These are phyloP conservation scores for Nomada goodeniana DNA, from an alignment of 2,888 invertebrate genomes.

Conservation along the genomic window DNA sequence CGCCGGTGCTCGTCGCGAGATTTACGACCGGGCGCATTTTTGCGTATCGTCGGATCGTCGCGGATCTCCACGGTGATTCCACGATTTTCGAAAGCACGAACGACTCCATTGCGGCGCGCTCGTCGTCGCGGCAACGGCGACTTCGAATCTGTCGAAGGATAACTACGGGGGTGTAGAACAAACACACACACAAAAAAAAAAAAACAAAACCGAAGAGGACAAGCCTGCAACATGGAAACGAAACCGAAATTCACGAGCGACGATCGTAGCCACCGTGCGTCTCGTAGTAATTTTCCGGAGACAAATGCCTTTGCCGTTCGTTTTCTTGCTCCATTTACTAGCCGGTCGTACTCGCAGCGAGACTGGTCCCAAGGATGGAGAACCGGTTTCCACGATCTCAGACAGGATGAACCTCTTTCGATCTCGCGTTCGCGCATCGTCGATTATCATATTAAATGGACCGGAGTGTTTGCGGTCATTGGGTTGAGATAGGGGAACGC, in stretches of 20 bases:
- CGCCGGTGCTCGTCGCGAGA: background rate
- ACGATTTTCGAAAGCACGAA: background rate
- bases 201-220: background rate
- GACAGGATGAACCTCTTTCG: slow-evolving; percentile 55
- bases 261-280: slow-evolving; percentile 36
- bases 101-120: too few species aligned
- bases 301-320: slow-evolving; percentile 65
- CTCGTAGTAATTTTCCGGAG: slow-evolving; percentile 69
- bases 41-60: background rate
- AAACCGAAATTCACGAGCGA: slow-evolving; percentile 65
- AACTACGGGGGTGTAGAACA: too few species aligned
- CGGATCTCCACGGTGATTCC: background rate
- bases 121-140: too few species aligned
- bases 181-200: background rate
- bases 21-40: slow-evolving; percentile 14
- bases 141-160: too few species aligned
- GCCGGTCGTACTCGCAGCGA: background rate
- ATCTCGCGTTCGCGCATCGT: slow-evolving; percentile 56
- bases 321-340: slow-evolving; percentile 48
- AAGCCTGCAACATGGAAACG: slow-evolving; percentile 21
- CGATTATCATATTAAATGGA: slow-evolving; percentile 78
- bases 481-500: slow-evolving; percentile 65
- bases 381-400: slow-evolving; percentile 71
- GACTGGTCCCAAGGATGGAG: slow-evolving; percentile 49
- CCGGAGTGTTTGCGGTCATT: slow-evolving; percentile 75